A percentile compares a stretch with the other conserved stretches of the same genome.
These are phyloP conservation scores for Euphonia xanthogaster DNA, from an alignment of 2,797 vertebrate species.

Conservation along the genomic window DNA sequence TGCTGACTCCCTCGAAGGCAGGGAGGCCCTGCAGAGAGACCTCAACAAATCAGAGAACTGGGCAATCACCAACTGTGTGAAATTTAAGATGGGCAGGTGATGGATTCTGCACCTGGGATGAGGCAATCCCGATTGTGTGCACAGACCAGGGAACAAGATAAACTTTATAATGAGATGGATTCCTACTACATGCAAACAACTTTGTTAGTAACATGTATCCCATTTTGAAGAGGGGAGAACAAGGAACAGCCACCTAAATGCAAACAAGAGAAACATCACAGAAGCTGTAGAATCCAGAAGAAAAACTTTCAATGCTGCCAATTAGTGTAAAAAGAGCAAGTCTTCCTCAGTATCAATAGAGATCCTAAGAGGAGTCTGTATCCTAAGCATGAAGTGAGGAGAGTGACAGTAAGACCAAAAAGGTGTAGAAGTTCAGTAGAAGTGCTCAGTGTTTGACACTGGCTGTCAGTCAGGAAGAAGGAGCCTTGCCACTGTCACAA, in stretches of 20 bases:
- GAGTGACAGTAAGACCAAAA: neutral
- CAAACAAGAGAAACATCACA: neutral
- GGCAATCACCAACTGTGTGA: neutral
- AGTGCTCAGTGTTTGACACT: rapidly evolving
- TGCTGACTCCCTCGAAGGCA: neutral
- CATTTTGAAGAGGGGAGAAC: neutral
- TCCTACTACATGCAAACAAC: neutral
- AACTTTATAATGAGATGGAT: neutral
- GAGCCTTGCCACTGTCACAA: neutral
- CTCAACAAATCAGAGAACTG: rapidly evolving
- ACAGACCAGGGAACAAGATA: neutral
- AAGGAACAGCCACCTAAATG: neutral
- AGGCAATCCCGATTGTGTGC: too few relatives aligned
- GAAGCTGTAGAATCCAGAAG: neutral
- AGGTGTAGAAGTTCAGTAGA: neutral
- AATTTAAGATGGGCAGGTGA: neutral
- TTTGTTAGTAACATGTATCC: neutral
- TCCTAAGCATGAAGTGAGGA: neutral
- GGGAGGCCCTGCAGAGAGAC: neutral
- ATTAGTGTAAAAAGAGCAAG: neutral
- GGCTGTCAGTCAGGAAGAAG: neutral
- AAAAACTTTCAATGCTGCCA: neutral
- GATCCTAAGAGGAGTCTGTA: neutral
- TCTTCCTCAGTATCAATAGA: neutral
- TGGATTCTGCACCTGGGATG: neutral